A percentile compares a stretch with the other conserved stretches of the same genome.
These are phyloP conservation scores for Brachylomia viminalis DNA, from an alignment of 2,888 invertebrate species.

Conservation along the genomic window DNA sequence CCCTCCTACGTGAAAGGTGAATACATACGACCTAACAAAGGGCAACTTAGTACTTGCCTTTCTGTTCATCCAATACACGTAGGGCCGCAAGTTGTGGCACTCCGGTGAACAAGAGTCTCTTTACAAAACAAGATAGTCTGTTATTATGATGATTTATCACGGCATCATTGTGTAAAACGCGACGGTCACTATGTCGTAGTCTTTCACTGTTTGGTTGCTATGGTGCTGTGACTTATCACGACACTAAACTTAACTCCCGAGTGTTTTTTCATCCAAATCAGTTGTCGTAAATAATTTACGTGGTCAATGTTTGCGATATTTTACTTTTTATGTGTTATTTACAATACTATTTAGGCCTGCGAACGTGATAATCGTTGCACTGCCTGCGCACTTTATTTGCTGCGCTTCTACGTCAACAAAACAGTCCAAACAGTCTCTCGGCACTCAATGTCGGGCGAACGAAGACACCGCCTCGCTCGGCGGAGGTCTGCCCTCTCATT, in stretches of 20 bases:
- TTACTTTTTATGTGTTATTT: conserved; percentile 84
- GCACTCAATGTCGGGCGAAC: conserved; percentile 67
- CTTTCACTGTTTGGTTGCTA: conserved; percentile 84
- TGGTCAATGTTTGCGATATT: conserved; percentile 82
- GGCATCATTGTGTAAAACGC: conserved; percentile 82
- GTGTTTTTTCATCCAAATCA: conserved; percentile 62
- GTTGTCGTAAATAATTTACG: conserved; percentile 71
- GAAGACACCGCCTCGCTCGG: conserved; percentile 70
- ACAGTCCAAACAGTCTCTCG: conserved; percentile 78
- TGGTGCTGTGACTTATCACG: conserved; percentile 79
- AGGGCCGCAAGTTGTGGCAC: conserved; percentile 83
- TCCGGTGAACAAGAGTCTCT: conserved; percentile 80
- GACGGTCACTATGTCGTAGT: conserved; percentile 85
- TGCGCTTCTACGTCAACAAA: conserved; percentile 89
- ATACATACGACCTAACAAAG: conserved; percentile 78
- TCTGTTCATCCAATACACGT: conserved; percentile 89
- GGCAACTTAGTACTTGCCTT: conserved; percentile 86
- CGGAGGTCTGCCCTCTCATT: conserved; percentile 79
- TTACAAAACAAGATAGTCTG: conserved; percentile 70
- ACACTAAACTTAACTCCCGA: conserved; percentile 71
- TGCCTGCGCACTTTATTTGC: conserved; percentile 89
- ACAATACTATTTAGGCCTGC: conserved; percentile 88
- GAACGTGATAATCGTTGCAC: conserved; percentile 88
- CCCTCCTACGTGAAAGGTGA: conserved; percentile 74
- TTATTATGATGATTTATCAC: conserved; percentile 79